Evolutionary conservation across 2,113 vertebrate genomes (phyloP).

Genomic region (Coptodon bakossiorum): DNA sequence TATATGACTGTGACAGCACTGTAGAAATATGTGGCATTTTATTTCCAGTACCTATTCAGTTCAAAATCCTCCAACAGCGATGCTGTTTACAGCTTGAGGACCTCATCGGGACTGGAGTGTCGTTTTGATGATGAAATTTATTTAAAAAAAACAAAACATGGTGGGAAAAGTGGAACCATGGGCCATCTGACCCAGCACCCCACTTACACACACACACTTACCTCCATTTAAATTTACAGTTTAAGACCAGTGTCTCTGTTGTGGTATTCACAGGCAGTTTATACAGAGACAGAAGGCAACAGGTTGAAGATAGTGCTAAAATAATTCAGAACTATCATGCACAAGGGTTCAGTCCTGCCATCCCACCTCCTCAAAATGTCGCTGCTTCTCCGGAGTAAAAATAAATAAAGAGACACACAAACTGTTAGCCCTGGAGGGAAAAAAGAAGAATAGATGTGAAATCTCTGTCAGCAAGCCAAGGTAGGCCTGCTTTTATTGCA

Average conservation of each 20-base stretch:
- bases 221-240: neutral
- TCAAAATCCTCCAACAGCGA: neutral
- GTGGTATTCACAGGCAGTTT: neutral
- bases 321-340: neutral
- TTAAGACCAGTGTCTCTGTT: neutral
- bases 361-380: neutral
- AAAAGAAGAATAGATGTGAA: neutral
- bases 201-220: neutral
- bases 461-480: neutral
- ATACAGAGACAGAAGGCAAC: neutral
- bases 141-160: neutral
- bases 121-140: neutral
- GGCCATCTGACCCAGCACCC: neutral
- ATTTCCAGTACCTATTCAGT: conserved; percentile 3
- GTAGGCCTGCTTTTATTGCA: neutral
- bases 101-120: neutral
- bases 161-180: neutral
- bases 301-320: neutral
- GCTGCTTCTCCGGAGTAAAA: neutral
- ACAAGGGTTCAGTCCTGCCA: neutral
- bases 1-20: conserved; percentile 22
- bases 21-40: conserved; percentile 16
- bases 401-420: neutral
- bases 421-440: neutral
- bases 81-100: neutral